A percentile compares a stretch with the other conserved stretches of the same genome.
Evolutionary conservation across 2,888 invertebrate genomes (phyloP).

Genomic region (Apocheima hispidaria): DNA sequence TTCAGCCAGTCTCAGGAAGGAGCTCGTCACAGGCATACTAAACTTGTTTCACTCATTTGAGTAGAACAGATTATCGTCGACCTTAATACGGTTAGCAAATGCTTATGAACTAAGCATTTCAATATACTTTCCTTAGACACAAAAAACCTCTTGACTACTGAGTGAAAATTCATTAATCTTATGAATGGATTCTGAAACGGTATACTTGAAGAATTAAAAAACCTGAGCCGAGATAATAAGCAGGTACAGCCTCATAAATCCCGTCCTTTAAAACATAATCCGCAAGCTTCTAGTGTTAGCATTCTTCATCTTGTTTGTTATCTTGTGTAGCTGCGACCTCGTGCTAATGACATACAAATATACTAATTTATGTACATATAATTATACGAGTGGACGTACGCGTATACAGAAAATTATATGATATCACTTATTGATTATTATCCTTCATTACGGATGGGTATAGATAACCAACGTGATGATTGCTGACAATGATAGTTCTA

Average conservation of each 20-base stretch:
- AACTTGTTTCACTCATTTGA: too few species aligned
- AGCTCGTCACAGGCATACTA: too few species aligned
- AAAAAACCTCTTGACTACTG: too few species aligned
- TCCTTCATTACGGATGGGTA: not conserved
- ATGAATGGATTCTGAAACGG: not conserved
- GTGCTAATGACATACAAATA: constrained; percentile 42
- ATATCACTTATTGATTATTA: not conserved
- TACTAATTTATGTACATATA: constrained; percentile 34
- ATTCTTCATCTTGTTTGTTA: constrained; percentile 23
- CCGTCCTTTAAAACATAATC: constrained; percentile 20
- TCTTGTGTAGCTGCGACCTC: constrained; percentile 33
- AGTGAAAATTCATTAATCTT: too few species aligned
- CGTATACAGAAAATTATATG: not conserved
- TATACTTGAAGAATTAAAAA: not conserved
- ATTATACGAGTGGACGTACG: constrained; percentile 1
- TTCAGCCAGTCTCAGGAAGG: too few species aligned
- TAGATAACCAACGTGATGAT: not conserved
- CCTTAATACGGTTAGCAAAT: too few species aligned
- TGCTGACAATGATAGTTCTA: too few species aligned
- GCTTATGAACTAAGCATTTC: too few species aligned
- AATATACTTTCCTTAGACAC: too few species aligned
- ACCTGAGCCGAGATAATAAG: not conserved
- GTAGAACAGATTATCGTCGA: too few species aligned
- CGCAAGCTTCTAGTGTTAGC: constrained; percentile 20
- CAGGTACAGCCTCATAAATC: constrained; percentile 5